Conservation (phyloP, 2,888 invertebrate genomes). For the Protophormia terraenovae region DNA sequence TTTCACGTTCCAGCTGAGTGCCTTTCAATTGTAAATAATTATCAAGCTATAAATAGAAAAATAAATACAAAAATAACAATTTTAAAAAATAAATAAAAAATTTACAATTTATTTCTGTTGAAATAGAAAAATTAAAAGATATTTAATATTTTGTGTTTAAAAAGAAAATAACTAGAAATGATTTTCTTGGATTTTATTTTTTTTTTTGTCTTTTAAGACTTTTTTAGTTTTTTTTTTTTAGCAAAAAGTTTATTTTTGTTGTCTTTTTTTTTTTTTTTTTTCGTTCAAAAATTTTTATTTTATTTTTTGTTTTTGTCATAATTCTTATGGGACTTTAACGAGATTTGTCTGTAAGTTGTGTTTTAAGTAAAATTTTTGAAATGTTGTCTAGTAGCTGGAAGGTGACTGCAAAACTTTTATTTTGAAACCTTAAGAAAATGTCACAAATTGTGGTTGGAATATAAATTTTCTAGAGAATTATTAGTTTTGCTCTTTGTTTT, state of each 20-base stretch:
- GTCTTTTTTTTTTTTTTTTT: background rate
- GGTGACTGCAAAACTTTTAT: background rate
- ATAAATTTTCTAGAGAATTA: background rate
- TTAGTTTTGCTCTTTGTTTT: background rate
- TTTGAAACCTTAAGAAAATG: conserved; percentile 8
- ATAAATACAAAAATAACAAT: background rate
- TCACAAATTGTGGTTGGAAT: conserved; percentile 43
- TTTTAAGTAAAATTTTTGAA: background rate
- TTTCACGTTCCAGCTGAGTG: conserved; percentile 82
- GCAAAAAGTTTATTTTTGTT: background rate
- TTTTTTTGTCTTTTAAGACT: conserved; percentile 33
- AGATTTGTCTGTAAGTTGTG: conserved; percentile 24
- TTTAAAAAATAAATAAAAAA: conserved; percentile 2
- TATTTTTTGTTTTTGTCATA: conserved; percentile 38
- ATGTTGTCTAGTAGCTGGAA: conserved; percentile 7
- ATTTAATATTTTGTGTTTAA: no score
- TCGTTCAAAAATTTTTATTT: background rate
- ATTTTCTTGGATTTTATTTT: no score
- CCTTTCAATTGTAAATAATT: conserved; percentile 80
- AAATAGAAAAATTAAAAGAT: no score
- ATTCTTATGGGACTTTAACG: conserved; percentile 29
- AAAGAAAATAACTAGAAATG: no score
- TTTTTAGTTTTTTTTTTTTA: conserved; percentile 9
- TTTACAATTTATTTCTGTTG: no score
- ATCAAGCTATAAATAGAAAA: conserved; percentile 77